Conservation (phyloP, 1,140 invertebrate genomes). For the Conus ventricosus region DNA sequence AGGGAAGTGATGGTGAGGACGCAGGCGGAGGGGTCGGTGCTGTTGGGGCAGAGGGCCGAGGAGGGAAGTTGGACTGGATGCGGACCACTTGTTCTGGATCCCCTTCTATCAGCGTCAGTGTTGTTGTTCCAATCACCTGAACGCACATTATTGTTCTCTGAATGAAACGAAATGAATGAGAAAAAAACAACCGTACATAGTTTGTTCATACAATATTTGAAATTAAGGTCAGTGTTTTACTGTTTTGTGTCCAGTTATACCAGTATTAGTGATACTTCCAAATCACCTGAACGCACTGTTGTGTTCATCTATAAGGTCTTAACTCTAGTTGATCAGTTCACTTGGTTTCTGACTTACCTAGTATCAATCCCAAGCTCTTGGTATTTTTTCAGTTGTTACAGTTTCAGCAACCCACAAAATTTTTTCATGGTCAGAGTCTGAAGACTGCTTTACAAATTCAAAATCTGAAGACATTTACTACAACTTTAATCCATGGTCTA, state of each 20-base stretch:
- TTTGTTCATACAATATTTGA: neutral
- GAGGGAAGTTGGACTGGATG: conserved; percentile 46
- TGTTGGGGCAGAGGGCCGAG: conserved; percentile 42
- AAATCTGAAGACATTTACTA: no score
- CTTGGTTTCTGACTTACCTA: no score
- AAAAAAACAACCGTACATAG: neutral
- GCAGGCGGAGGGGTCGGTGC: neutral
- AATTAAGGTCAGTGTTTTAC: neutral
- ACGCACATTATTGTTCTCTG: neutral
- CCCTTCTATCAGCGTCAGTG: conserved; percentile 44
- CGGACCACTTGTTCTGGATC: conserved; percentile 38
- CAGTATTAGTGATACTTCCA: neutral
- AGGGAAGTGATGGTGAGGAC: neutral
- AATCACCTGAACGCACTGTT: neutral
- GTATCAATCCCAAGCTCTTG: no score
- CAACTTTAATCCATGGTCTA: no score
- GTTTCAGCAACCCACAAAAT: no score
- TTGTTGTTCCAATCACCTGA: conserved; percentile 40
- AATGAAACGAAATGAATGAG: neutral
- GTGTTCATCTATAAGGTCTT: no score
- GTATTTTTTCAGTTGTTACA: no score
- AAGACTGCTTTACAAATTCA: no score
- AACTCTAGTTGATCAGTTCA: no score
- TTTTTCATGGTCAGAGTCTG: no score
- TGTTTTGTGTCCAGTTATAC: neutral